Evolutionary conservation across 2,797 vertebrate genomes (phyloP).

Genomic region (Crypturellus tataupa): DNA sequence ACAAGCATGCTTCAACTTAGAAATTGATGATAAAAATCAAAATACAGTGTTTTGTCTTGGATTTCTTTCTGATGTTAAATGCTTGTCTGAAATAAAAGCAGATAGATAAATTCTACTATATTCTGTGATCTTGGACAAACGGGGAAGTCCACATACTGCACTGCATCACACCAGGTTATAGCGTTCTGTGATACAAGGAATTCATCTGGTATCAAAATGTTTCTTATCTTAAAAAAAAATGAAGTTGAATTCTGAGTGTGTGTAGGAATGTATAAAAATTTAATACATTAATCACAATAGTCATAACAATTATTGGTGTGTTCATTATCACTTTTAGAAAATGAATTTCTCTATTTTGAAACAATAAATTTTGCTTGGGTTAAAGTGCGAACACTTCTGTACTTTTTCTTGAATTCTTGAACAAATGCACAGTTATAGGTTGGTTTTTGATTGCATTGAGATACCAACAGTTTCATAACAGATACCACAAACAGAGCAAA

Average conservation of each 20-base stretch:
- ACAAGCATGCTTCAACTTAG: background rate
- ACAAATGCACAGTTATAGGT: background rate
- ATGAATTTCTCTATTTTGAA: slow-evolving; percentile 31
- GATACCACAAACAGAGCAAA: background rate
- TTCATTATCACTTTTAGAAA: slow-evolving; percentile 18
- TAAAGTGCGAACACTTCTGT: background rate
- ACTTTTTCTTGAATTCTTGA: background rate
- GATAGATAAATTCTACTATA: background rate
- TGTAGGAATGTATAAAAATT: background rate
- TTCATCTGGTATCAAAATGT: background rate
- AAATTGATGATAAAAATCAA: background rate
- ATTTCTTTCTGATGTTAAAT: background rate
- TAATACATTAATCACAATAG: too few relatives aligned
- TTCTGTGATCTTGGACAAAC: background rate
- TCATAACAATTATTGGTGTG: slow-evolving; percentile 1
- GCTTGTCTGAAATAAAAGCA: background rate
- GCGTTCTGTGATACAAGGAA: background rate
- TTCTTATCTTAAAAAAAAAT: background rate
- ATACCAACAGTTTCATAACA: background rate
- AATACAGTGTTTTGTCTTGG: background rate
- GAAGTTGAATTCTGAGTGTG: background rate
- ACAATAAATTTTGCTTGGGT: background rate
- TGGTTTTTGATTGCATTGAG: background rate
- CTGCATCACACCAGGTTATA: background rate
- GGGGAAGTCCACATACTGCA: background rate